Evolutionary conservation across 2,888 invertebrate genomes (phyloP), one percentile per base, ranked within the genome.

Genomic region (Oithona nana): DNA sequence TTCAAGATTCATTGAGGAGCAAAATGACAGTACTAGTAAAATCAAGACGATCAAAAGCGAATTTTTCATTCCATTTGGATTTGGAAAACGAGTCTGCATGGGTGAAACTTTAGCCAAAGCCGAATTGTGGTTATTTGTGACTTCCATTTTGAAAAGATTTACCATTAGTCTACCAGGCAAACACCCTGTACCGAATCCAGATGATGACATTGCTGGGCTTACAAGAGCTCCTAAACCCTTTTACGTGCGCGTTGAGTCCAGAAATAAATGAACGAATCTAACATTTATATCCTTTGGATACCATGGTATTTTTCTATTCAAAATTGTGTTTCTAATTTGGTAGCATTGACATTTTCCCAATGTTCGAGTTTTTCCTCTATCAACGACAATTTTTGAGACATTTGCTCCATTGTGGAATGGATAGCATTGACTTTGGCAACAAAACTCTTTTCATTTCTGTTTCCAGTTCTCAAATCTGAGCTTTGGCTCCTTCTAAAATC

Each of bases 41-140:
- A 20, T 20, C n/a, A 57, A 26, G 51, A 28, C 39, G 1, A n/a
- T 54, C 28, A 57, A 57, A 22, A 20, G 22, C 51, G 60, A 60
- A n/a, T 51, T 26, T 51, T 52, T 60, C 24, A 24, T 51, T 52
- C 26, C 52, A 13, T 60, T 60, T 4, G 51, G 60, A 13, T 26
- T 51, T 26, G 51, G 60, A n/a, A 60, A 50, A 29, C 30, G 51
- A 22, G 20, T 28, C 28, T 60, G 60, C 51, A 60, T 60, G 50
- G 60, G 60, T 4, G 60, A 60, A 22, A 26, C 52, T 20, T 39
- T 60, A 26, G 60, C 60, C 22, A 8, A 39, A 16, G 30, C 28
- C 22, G 26, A 24, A 22, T 28, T 60, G n/a, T 24, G 52, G 16
- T 54, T 60, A 51, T 52, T 60, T 52, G 24, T 51, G 26, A 60